Percentiles rank a stretch among this genome's conserved stretches.
phyloP scores from a whole-genome alignment of 2,888 invertebrate species.

The Ornithoptera priamus region DNA sequence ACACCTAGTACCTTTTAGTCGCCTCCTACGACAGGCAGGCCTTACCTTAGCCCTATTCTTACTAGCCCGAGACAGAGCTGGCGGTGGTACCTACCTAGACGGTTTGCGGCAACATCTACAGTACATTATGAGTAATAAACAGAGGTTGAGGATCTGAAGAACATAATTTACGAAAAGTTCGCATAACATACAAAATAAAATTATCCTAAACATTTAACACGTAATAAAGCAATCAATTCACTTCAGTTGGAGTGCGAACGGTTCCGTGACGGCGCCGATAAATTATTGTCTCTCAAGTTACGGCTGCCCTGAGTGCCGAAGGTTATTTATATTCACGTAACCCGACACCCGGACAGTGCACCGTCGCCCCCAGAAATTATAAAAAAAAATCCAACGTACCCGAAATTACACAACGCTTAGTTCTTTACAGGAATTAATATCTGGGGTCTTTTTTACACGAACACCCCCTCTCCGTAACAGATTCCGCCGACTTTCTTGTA shows the following conservation, averaged over 20 bases:
- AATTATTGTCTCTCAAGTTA: constrained; percentile 27
- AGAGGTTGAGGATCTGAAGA: too few relatives aligned
- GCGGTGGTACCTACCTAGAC: too few relatives aligned
- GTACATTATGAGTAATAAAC: too few relatives aligned
- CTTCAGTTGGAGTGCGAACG: constrained; percentile 16
- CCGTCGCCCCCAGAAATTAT: constrained; percentile 11
- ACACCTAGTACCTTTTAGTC: too few relatives aligned
- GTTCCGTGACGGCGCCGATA: constrained; percentile 16
- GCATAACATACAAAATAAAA: too few relatives aligned
- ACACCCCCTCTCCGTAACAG: not conserved
- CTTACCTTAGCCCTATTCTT: too few relatives aligned
- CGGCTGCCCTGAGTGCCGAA: constrained; percentile 29
- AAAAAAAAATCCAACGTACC: constrained; percentile 6
- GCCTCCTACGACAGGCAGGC: too few relatives aligned
- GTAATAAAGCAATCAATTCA: constrained; percentile 25
- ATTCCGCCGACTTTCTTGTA: not conserved
- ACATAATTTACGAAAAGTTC: too few relatives aligned
- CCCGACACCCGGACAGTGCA: constrained; percentile 31
- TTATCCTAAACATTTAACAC: not conserved
- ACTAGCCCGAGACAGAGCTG: too few relatives aligned
- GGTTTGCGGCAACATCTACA: too few relatives aligned
- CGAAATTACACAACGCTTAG: constrained; percentile 10
- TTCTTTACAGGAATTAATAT: constrained; percentile 16
- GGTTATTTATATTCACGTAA: constrained; percentile 37
- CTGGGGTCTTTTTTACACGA: not conserved